Evolutionary conservation across 2,888 invertebrate genomes (phyloP), one percentile per base, ranked within the genome.

Genomic region (Thecophora atra): DNA sequence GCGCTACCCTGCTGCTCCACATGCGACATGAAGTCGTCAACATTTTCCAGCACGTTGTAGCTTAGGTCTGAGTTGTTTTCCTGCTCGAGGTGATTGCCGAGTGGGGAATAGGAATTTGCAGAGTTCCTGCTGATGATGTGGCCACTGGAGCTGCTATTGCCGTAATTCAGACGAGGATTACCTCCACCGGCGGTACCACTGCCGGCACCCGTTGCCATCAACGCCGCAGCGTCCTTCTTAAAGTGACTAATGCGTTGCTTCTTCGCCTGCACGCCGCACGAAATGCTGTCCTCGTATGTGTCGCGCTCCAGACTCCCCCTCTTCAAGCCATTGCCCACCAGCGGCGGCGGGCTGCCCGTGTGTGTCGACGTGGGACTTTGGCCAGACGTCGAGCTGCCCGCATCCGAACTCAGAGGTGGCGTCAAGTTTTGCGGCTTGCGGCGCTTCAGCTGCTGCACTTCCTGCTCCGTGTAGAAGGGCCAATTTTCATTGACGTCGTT

Each of bases 401-500:
- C 91, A 83, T 95, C 95, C 81, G 94, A 94, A 84, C 94, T 94
- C 77, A 94, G 91, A 52, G 96, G 95, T 74, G 96, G 95, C 75
- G 95, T 96, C 81, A 96, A 89, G 88, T 95, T 96, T 88, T 95
- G 94, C 82, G 95, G 95, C 89, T 95, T 96, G 85, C 94, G 93
- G 86, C 94, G 91, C 89, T 95, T 96, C 83, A 97, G 90, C 87
- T 93, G 91, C 84, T 94, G 92, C 86, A 91, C 91, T 86, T 98
- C 97, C 83, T 94, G 93, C 81, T 97, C 96, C 24, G 93, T 91
- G 85, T 96, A 98, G 88, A 94, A 97, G 75, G 95, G 95, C 97
- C 98, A 98, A 84, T 95, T 94, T 83, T 94, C 94, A 81, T 95
- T 93, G 77, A 97, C 95, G 85, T 98, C 97, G 85, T 94, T 94